These are phyloP conservation scores for Cyphomyrus discorhynchus DNA, from an alignment of 2,113 vertebrate genomes.

Conservation along the genomic window DNA sequence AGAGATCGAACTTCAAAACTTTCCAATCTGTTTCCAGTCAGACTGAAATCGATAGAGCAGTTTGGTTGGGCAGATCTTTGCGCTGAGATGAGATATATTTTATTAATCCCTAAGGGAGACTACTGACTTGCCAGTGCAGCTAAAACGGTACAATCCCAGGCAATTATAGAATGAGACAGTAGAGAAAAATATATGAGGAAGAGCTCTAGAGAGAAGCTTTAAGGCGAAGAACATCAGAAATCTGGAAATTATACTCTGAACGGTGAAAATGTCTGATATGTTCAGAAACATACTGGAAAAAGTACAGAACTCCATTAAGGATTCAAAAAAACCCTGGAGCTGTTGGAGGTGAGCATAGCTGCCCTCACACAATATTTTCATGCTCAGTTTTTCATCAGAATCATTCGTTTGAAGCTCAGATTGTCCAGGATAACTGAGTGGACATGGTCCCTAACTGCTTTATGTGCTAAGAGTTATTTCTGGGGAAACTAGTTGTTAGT, in stretches of 20 bases:
- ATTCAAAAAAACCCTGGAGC: not conserved
- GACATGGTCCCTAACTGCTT: not conserved
- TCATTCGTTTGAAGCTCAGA: not conserved
- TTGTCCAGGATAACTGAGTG: not conserved
- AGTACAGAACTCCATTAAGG: not conserved
- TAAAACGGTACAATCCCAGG: not conserved
- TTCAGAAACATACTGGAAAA: not conserved
- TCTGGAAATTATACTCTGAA: not conserved
- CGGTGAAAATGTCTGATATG: not conserved
- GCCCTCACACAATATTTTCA: not conserved
- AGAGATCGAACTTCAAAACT: not conserved
- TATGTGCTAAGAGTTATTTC: not conserved
- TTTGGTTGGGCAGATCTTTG: not conserved
- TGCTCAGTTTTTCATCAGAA: not conserved
- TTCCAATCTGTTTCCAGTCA: constrained; percentile 2
- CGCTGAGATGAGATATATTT: not conserved
- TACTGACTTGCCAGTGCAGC: not conserved
- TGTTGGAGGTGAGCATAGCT: not conserved
- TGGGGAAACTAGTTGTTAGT: not conserved
- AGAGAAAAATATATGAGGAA: not conserved
- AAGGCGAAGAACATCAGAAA: not conserved
- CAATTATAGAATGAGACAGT: not conserved
- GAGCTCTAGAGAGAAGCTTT: not conserved
- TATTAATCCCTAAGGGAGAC: not conserved
- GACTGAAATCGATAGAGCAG: not conserved